phyloP scores from a whole-genome alignment of 2,797 vertebrate species.

The Lacerta bilineata region DNA sequence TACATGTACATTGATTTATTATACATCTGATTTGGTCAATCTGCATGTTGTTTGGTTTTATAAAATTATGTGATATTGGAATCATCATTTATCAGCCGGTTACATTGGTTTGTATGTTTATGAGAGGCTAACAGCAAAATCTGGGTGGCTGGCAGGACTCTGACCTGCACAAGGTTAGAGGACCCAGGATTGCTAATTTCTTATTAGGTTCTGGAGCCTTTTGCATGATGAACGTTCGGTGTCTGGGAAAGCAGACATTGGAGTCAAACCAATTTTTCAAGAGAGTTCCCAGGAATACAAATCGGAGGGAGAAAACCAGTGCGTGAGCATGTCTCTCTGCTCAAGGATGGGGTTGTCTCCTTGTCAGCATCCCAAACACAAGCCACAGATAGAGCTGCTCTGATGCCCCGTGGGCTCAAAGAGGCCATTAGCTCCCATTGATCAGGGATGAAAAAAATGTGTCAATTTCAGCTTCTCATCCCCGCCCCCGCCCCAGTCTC shows the following conservation, averaged over 20 bases:
- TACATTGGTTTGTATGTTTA: too few relatives aligned
- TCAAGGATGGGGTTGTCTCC: background rate
- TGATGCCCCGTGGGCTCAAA: background rate
- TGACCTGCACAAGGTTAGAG: background rate
- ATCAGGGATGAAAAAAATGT: too few relatives aligned
- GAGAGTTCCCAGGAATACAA: background rate
- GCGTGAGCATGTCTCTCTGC: background rate
- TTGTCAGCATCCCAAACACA: background rate
- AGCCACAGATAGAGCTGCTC: background rate
- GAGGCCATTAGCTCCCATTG: rapidly evolving
- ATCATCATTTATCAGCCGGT: too few relatives aligned
- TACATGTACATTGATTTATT: too few relatives aligned
- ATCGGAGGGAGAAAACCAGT: background rate
- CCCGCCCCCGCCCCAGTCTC: too few relatives aligned
- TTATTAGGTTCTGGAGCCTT: background rate
- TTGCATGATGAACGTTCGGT: rapidly evolving
- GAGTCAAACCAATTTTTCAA: slow-evolving; percentile 20
- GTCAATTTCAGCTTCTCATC: too few relatives aligned
- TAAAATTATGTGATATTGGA: too few relatives aligned
- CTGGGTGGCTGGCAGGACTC: rapidly evolving
- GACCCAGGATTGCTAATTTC: background rate
- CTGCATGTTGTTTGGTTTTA: too few relatives aligned
- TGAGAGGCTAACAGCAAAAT: slow-evolving; percentile 51
- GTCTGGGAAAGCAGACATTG: slow-evolving; percentile 34
- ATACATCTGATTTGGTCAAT: too few relatives aligned